Base-by-base conservation (phyloP, 2,888 invertebrate species). In the Heliconius ethilla region DNA sequence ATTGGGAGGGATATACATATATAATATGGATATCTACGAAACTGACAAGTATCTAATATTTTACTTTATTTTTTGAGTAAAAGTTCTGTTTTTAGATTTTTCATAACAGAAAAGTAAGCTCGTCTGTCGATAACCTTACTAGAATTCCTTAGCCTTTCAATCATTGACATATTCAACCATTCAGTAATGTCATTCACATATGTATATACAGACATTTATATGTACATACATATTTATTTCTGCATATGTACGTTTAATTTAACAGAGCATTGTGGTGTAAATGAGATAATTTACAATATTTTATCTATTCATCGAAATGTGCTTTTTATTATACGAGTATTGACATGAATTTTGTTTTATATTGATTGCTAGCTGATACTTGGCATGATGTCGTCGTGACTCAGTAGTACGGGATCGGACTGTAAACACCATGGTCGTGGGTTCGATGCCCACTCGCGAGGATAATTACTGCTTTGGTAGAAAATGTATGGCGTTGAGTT, bases 261-360 rank as follows among this genome's bases (percentile, higher is more conserved):
- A 72, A 33, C 70, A 29, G 70, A 83, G 82, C 82, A 85, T 89
- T 88, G 76, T 81, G 75, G 75, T 70, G 86, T 72, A 86, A 89
- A 87, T 86, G 85, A 85, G 86, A 89, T 89, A 85, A 88, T 87
- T 85, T 84, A 80, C 66, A 82, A 82, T 83, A 76, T 66, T 77
- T 77, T 78, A 70, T 76, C 67, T 51, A 75, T 79, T 81, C 63
- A 76, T 51, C 63, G 70, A 40, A 27, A 67, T 6, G 25, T 37
- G 29, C 65, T 51, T 51, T 51, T 51, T 51, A 51, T 51, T 51
- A 18, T 51, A 33, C 33, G 33, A 33, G 7, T 33, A 51, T 51
- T 51, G 51, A 22, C 51, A 51, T 22, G 22, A 51, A 51, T 51
- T 51, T 51, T 51, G 22, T 22, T 51, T 51, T 51, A 18, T 51